Evolutionary conservation across 2,888 invertebrate species (phyloP), one percentile per base, ranked within the genome.

Genomic region (Cataglyphis albicans): DNA sequence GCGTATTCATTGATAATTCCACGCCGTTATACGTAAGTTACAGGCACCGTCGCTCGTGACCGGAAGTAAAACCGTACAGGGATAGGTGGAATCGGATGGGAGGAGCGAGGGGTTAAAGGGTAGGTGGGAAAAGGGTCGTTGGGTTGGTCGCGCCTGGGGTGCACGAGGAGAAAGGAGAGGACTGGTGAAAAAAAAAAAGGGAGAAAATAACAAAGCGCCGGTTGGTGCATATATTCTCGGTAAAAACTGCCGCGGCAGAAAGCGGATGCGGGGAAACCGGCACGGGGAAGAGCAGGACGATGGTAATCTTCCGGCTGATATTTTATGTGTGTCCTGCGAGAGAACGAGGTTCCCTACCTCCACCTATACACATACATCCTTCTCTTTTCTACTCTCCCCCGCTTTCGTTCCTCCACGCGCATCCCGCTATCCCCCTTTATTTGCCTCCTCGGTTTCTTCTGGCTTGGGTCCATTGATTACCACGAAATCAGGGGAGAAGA

Each of bases 281-380:
- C 86, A 85, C 84, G 82, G 91, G 88, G 82, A 74, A 86, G 88
- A 81, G 86, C 74, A 84, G 91, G 90, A 90, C 91, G 91, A 90
- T 91, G 91, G 93, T 93, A 93, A 93, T 93, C 93, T 93, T 93
- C 93, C 93, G 93, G 92, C 91, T 93, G 93, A 93, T 93, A 93
- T 92, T 93, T 93, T 93, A 93, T 93, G 93, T 91, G 90, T 91
- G 90, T 92, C 91, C 92, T 90, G 88, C 88, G 89, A 91, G 52
- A 52, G 52, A 52, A 89, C 89, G 90, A 90, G 91, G 86, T 86
- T 89, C 90, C 89, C 80, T 82, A 72, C 81, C 87, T 80, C 84
- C 81, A 63, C 84, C 85, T 78, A 67, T 35, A 59, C 41, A 59
- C 15, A 1, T 29, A 61, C 82, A 61, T 70, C 65, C 59, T 68